Conservation (phyloP, 2,888 invertebrate species). For the Patella caerulea region DNA sequence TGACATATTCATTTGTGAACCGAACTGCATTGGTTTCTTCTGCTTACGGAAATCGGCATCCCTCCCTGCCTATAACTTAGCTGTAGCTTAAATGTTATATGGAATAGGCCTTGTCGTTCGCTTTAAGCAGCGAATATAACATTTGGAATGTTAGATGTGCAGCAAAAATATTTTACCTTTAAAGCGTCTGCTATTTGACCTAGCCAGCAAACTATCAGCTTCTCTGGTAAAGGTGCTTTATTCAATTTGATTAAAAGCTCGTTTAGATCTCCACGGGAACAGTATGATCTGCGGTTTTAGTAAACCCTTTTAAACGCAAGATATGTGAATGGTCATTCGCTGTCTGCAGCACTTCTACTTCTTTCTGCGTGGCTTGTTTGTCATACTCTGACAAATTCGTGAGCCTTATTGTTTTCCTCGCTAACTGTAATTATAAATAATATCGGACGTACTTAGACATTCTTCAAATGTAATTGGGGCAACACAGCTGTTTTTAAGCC, state of each 20-base stretch:
- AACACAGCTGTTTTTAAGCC: neutral
- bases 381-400: conserved; percentile 63
- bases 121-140: too few relatives aligned
- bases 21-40: too few relatives aligned
- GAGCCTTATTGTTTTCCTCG: conserved; percentile 69
- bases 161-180: conserved; percentile 31
- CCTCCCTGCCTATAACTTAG: too few relatives aligned
- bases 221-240: conserved; percentile 66
- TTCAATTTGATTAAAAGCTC: conserved; percentile 63
- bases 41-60: too few relatives aligned
- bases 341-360: conserved; percentile 63
- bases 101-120: too few relatives aligned
- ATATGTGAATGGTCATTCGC: conserved; percentile 21
- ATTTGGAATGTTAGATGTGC: too few relatives aligned
- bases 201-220: conserved; percentile 72
- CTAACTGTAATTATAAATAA: conserved; percentile 57
- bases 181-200: conserved; percentile 49
- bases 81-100: too few relatives aligned
- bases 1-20: too few relatives aligned
- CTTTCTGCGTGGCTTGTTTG: conserved; percentile 65
- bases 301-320: conserved; percentile 34
- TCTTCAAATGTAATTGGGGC: neutral
- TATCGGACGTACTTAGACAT: neutral
- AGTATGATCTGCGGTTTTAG: conserved; percentile 66
- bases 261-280: conserved; percentile 71